Percentiles rank a stretch among this genome's conserved stretches.
Conservation (phyloP, 1,140 invertebrate genomes). For the Drosophila subpulchrella region DNA sequence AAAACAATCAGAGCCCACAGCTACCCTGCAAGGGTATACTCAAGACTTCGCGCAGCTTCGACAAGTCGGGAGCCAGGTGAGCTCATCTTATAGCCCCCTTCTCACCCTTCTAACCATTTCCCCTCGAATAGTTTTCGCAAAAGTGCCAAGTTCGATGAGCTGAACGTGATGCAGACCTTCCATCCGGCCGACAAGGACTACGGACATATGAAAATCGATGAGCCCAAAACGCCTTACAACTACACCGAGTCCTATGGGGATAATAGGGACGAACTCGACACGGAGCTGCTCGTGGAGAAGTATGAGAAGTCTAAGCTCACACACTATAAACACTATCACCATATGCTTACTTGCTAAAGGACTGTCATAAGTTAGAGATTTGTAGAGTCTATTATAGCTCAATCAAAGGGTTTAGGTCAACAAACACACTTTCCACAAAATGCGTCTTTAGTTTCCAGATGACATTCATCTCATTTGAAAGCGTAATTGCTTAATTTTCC, state of each 20-base stretch:
- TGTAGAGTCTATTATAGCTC: not conserved
- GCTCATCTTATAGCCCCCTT: not conserved
- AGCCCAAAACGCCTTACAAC: slow-evolving; percentile 98
- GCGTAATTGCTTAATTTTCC: not conserved
- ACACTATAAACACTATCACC: not conserved
- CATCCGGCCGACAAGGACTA: slow-evolving; percentile 99
- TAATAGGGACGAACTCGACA: slow-evolving; percentile 91
- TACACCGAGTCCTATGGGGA: slow-evolving; percentile 90
- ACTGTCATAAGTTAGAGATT: not conserved
- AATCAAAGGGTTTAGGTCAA: not conserved
- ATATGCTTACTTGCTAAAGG: not conserved
- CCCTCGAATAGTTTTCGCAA: slow-evolving; percentile 86
- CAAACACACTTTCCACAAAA: not conserved
- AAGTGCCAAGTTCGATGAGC: slow-evolving; percentile 98
- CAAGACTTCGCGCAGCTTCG: slow-evolving; percentile 95
- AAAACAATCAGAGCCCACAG: slow-evolving; percentile 86
- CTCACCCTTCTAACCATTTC: not conserved
- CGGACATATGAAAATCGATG: slow-evolving; percentile 99
- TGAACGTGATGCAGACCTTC: slow-evolving; percentile 99
- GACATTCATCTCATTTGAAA: not conserved
- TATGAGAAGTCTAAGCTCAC: slow-evolving; percentile 21
- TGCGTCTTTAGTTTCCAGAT: not conserved
- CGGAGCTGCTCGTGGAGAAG: slow-evolving; percentile 91
- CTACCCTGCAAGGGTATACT: slow-evolving; percentile 95
- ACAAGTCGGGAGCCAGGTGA: slow-evolving; percentile 86